Evolutionary conservation across 1,140 invertebrate species (phyloP), one percentile per base, ranked within the genome.

Genomic region (Psilanteris sp.): DNA sequence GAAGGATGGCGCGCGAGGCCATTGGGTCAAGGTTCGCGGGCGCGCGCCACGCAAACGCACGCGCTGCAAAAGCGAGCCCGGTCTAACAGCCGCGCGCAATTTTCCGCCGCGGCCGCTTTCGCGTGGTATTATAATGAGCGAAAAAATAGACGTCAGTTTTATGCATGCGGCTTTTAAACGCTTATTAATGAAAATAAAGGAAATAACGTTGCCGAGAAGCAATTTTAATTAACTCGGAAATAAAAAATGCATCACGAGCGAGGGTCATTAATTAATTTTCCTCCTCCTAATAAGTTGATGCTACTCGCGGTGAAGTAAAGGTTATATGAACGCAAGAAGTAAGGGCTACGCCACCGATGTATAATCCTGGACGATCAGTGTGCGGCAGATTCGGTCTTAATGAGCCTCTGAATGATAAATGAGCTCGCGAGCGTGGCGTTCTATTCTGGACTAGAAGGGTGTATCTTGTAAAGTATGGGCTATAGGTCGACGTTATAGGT

Each of bases 371-470:
- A 77, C 85, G 83, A 86, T 85, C 84, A 83, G 80, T 73, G 81
- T 80, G 84, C 82, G 81, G 83, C 82, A 82, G 81, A 86, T 86
- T 86, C 82, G 77, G 80, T 78, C 82, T 84, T 87, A 87, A 87
- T 87, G 85, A 85, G 83, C 80, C 84, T 74, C 80, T 70, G 75
- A 83, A 85, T 85, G 86, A 87, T 87, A 85, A 86, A 87, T 84
- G 85, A 85, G 74, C 73, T 68, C 79, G 79, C 81, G 82, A 84
- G 83, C 76, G 80, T 79, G 74, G 73, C 77, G 80, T 79, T 81
- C 80, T 84, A 80, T 79, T 77, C 80, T 72, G 62, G 66, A 67
- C 62, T 55, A 76, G 77, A 80, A 80, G 79, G 79, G 81, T 76
- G 82, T 80, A 77, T 72, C 77, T 81, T 79, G 72, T 82, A 80